These are phyloP conservation scores for Smithornis capensis DNA, from an alignment of 2,113 vertebrate genomes.

Conservation along the genomic window DNA sequence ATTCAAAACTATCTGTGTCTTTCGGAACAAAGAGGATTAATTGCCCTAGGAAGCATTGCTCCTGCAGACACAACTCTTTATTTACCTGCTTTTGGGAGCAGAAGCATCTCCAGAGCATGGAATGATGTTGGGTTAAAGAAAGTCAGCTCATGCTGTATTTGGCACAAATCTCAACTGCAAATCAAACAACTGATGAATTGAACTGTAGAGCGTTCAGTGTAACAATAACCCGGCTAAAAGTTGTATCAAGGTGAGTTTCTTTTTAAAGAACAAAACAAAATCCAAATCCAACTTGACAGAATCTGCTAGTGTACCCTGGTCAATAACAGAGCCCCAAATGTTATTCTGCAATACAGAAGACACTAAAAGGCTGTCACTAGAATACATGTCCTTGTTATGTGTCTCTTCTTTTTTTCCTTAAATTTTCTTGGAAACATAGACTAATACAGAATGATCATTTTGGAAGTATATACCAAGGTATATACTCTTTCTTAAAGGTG, in stretches of 20 bases:
- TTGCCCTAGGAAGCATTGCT: neutral
- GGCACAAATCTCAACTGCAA: neutral
- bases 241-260: neutral
- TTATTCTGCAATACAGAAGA: neutral
- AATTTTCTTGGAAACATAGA: neutral
- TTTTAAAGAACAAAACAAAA: neutral
- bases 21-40: neutral
- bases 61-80: neutral
- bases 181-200: neutral
- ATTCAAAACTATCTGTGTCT: neutral
- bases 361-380: neutral
- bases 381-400: neutral
- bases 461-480: neutral
- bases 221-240: neutral
- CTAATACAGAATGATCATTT: neutral
- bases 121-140: neutral
- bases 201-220: neutral
- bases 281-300: neutral
- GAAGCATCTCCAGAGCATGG: neutral
- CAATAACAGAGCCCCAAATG: neutral
- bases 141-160: neutral
- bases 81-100: neutral
- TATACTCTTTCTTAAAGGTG: neutral
- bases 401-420: neutral
- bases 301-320: neutral